A percentile compares a stretch with the other conserved stretches of the same genome.
Conservation (phyloP, 2,797 vertebrate species). For the Acipenser transmontanus region DNA sequence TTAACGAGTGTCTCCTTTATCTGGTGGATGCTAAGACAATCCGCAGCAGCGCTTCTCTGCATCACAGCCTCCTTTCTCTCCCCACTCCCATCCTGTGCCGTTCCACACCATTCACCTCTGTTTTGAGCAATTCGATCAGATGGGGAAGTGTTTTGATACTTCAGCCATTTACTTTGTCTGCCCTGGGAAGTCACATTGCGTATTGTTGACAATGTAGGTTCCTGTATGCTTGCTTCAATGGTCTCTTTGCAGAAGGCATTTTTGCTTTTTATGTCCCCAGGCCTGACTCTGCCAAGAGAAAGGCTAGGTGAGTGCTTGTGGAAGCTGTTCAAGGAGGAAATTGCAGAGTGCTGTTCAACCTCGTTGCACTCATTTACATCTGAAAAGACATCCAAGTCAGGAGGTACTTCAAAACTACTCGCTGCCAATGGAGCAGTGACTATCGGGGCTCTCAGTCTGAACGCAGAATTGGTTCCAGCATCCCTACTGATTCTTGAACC, state of each 20-base stretch:
- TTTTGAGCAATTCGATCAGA: conserved; percentile 26
- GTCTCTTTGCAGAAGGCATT: conserved; percentile 17
- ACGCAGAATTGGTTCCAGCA: no score
- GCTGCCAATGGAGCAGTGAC: conserved; percentile 24
- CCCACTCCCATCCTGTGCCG: conserved; percentile 8
- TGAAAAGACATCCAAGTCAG: neutral
- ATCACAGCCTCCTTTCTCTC: conserved; percentile 1
- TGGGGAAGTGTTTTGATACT: conserved; percentile 44
- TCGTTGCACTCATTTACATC: neutral
- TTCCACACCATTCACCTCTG: conserved; percentile 20
- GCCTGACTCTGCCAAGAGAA: conserved; percentile 19
- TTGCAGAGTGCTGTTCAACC: neutral
- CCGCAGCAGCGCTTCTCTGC: conserved; percentile 5
- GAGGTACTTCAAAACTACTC: neutral
- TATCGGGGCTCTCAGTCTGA: conserved; percentile 20
- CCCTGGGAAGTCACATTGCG: conserved; percentile 15
- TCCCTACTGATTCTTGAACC: no score
- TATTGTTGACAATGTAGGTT: neutral
- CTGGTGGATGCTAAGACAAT: conserved; percentile 14
- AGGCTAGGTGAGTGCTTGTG: conserved; percentile 9
- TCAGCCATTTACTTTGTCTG: conserved; percentile 60
- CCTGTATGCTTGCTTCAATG: neutral
- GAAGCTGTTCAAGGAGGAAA: conserved; percentile 8
- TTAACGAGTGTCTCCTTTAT: conserved; percentile 28
- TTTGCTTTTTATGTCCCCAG: conserved; percentile 30